A percentile compares a stretch with the other conserved stretches of the same genome.
Conservation (phyloP, 2,888 invertebrate genomes). For the Protonemura montana region DNA sequence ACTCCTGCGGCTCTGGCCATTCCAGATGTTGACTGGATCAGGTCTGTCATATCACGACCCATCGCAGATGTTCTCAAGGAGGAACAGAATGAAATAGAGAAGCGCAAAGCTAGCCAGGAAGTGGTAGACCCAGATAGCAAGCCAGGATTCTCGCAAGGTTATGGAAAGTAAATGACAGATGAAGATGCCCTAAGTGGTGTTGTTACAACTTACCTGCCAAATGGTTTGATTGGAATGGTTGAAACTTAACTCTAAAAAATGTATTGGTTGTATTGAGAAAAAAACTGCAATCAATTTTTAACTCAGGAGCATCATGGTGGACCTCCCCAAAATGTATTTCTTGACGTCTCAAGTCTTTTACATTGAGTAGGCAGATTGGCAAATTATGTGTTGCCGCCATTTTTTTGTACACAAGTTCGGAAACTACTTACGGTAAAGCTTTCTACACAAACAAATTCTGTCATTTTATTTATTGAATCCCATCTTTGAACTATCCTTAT, state of each 20-base stretch:
- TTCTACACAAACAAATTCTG: background rate
- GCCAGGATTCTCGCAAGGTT: constrained; percentile 49
- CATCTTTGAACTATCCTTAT: background rate
- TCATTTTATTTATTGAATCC: background rate
- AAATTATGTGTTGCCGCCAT: background rate
- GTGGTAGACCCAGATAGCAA: constrained; percentile 47
- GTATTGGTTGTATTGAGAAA: background rate
- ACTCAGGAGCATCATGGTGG: background rate
- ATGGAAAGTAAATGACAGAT: constrained; percentile 41
- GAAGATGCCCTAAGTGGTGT: background rate
- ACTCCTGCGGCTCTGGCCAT: constrained; percentile 60
- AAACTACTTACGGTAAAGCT: background rate
- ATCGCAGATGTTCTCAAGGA: constrained; percentile 54
- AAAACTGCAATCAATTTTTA: background rate
- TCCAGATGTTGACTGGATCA: constrained; percentile 61
- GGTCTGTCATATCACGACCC: constrained; percentile 57
- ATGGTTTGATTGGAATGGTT: background rate
- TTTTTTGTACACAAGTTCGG: constrained; percentile 9
- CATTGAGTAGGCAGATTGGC: background rate
- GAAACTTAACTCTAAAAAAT: background rate
- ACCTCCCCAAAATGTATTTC: background rate
- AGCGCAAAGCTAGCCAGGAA: constrained; percentile 34
- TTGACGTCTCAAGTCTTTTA: background rate
- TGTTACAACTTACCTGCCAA: background rate
- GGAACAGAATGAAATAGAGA: constrained; percentile 43